Evolutionary conservation across 2,797 vertebrate species (phyloP), one percentile per base, ranked within the genome.

Genomic region (Enoplosus armatus): DNA sequence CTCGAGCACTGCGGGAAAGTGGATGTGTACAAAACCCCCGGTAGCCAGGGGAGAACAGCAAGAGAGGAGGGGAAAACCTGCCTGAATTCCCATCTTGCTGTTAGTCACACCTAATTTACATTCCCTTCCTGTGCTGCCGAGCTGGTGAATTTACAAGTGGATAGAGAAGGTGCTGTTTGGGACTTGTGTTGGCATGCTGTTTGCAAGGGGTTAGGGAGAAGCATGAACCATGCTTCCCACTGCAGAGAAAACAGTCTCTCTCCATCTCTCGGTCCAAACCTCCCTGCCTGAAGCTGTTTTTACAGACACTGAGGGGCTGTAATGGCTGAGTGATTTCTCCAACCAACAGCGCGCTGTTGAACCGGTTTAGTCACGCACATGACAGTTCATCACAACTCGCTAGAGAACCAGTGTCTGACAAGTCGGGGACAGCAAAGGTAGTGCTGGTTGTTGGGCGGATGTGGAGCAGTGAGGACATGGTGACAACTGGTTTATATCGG

Each of bases 101-200:
- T 94, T 94, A 94, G 92, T 95, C 92, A 92, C 94, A 94, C 89
- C 90, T 94, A 89, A 95, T 94, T 94, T 93, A 89, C 89, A 93
- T 94, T 94, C 91, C 90, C 90, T 92, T 88, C 88, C 91, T 90
- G 84, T 58, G 86, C 90, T 90, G 88, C 85, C 84, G 86, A 88
- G 92, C 85, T 80, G 82, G 78, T 92, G 91, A 85, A 92, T 94
- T 93, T 90, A 92, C 90, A 92, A 92, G 93, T 90, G 90, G 90
- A 90, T 92, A 88, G 91, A 91, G 87, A 89, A 90, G 88, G 90
- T 89, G 90, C 84, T 86, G 90, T 90, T 88, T 80, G 87, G 86
- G 91, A 87, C 90, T 89, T 87, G 90, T 90, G 92, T 83, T 81
- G 89, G 90, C 87, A 89, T 83, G 90, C 91, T 89, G 89, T 93